A percentile compares a stretch with the other conserved stretches of the same genome.
Conservation (phyloP, 2,888 invertebrate species). For the Plebejus argus region DNA sequence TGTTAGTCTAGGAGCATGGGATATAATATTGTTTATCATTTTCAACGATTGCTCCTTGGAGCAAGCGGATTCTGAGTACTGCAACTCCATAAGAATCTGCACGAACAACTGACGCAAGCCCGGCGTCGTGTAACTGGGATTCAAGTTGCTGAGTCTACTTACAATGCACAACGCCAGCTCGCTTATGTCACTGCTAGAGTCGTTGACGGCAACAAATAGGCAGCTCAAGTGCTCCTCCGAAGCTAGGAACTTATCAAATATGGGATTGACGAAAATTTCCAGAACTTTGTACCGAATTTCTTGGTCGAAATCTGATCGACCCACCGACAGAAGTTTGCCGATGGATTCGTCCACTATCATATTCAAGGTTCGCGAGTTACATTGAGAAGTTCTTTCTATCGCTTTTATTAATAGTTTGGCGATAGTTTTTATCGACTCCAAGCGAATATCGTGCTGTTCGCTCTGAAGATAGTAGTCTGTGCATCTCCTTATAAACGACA, state of each 20-base stretch:
- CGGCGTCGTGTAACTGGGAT: constrained; percentile 99
- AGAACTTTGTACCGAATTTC: constrained; percentile 96
- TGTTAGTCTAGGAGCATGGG: constrained; percentile 95
- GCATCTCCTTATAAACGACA: constrained; percentile 96
- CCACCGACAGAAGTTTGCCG: constrained; percentile 93
- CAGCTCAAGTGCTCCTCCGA: constrained; percentile 97
- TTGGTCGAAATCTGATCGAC: constrained; percentile 96
- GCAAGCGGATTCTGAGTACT: constrained; percentile 96
- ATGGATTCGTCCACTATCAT: constrained; percentile 95
- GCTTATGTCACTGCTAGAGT: constrained; percentile 96
- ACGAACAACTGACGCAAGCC: constrained; percentile 94
- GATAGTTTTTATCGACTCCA: constrained; percentile 97
- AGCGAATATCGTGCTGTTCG: constrained; percentile 92
- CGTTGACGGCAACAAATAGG: constrained; percentile 96
- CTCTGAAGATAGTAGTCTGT: constrained; percentile 94
- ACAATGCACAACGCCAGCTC: constrained; percentile 96
- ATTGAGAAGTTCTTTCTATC: constrained; percentile 83
- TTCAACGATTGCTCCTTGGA: constrained; percentile 98
- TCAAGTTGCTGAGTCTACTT: constrained; percentile 94
- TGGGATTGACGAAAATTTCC: constrained; percentile 90
- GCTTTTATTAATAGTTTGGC: constrained; percentile 93
- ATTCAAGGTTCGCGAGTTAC: constrained; percentile 90
- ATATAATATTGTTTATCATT: constrained; percentile 96
- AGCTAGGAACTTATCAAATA: constrained; percentile 96
- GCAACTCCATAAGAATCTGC: constrained; percentile 94